Base-by-base conservation (phyloP, 2,888 invertebrate genomes). In the Harpalus rufipes region DNA sequence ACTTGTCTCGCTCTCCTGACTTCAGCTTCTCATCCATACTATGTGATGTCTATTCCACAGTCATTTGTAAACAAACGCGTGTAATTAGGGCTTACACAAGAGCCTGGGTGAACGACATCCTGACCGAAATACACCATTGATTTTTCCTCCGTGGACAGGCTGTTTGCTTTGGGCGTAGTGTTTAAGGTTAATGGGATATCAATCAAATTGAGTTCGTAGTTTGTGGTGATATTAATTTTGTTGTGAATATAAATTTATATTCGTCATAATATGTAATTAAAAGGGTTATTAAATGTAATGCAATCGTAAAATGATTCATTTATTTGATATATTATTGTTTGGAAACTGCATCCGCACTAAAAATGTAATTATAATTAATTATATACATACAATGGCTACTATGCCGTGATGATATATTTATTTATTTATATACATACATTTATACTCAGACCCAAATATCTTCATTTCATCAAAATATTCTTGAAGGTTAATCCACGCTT, bases 21-120 rank as follows among this genome's bases (percentile, higher is more conserved):
- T 51, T 51, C 44, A 51, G 12, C 44, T 51, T 1, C 32, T 32
- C 8, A 12, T 25, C 68, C 21, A 68, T 68, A 12, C n/a, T 25
- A 39, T 32, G 25, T 32, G 68, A 39, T 39, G 68, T 68, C 39
- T 12, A 32, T 51, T 51, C 44, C 39, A 32, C n/a, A 32, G n/a
- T 68, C 39, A 32, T 39, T 39, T 39, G 68, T 68, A 68, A 39
- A 68, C 68, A 68, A 32, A 68, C 39, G 68, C 68, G 39, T 32
- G 39, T 68, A 68, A 68, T 68, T 68, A 68, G 39, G 68, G 68
- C 6, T 51, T 68, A 32, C 14, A 32, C n/a, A n/a, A 39, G 39
- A 63, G n/a, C 7, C 12, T 32, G 14, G 39, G 68, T 51, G 44
- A 51, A 51, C 12, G 44, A 51, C 44, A 51, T 51, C 44, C 44